Base-by-base conservation (phyloP, 2,797 vertebrate genomes). In the Melanotaenia parkinsoni region DNA sequence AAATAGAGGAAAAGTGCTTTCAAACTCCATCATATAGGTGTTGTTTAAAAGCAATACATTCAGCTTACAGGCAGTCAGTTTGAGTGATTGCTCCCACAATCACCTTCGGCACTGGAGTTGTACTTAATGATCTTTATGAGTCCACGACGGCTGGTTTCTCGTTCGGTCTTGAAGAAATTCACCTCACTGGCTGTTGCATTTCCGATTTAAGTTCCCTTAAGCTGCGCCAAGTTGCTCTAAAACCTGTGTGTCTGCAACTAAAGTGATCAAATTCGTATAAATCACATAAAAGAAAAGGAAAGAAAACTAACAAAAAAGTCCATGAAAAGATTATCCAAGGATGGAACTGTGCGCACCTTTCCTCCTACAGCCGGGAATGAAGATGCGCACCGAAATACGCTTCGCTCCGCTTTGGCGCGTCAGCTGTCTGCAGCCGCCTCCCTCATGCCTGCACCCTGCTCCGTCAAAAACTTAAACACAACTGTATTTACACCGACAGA, bases 371-470 rank as follows among this genome's bases (percentile, higher is more conserved):
- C 40, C 77, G 12, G 47, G 70, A 89, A 68, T 87, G 85, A 89
- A 88, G 92, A 92, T 92, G 92, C 91, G 78, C 84, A 72, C 37
- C 10, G 61, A 70, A 47, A 65, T 65, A 47, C 72, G 45, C 77
- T 3, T 75, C 64, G 57, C 80, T 76, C 50, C 33, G 63, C 80
- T 78, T 68, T 61, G 47, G 84, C 54, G 89, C 81, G 80, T 89
- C 87, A 91, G 88, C 85, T 88, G 87, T 86, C 85, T 70, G 77
- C 60, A 71, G 53, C 70, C 64, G 80, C 54, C 58, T 62, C 45
- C 38, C 45, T 18, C 63, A n/a, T 13, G 22, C 1, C n/a, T 26
- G 37, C 38, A 33, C 43, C 32, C 30, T 24, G 56, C 51, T 54
- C 73, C 67, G 74, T 74, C 72, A 82, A 37, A 75, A 80, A 58